These are phyloP conservation scores for Zaprionus africanus DNA, from an alignment of 1,140 invertebrate species.

Conservation along the genomic window DNA sequence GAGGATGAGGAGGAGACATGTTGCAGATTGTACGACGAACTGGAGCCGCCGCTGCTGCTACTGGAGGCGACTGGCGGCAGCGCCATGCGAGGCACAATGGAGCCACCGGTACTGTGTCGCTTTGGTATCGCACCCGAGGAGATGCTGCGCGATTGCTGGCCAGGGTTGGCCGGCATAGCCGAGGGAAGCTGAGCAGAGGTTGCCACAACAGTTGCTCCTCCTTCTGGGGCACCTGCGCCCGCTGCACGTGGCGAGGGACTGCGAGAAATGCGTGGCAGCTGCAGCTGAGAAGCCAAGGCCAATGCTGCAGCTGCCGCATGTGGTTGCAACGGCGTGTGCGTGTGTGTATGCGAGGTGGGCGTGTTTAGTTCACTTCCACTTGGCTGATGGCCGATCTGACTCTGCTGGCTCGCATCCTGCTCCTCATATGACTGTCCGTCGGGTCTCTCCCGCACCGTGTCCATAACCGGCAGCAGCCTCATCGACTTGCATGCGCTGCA, in stretches of 20 bases:
- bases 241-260: slow-evolving; percentile 61
- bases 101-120: slow-evolving; percentile 81
- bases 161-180: background rate
- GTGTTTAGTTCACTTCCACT: slow-evolving; percentile 16
- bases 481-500: slow-evolving; percentile 92
- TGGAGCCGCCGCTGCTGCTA: slow-evolving; percentile 22
- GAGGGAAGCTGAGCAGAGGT: background rate
- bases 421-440: slow-evolving; percentile 71
- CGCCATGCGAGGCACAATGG: slow-evolving; percentile 63
- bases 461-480: slow-evolving; percentile 64
- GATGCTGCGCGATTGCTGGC: slow-evolving; percentile 32
- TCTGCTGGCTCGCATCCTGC: slow-evolving; percentile 37
- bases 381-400: background rate
- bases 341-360: background rate
- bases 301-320: background rate
- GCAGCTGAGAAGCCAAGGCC: background rate
- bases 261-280: slow-evolving; percentile 55
- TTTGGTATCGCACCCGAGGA: slow-evolving; percentile 75
- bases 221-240: slow-evolving; percentile 7
- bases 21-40: slow-evolving; percentile 59
- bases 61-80: slow-evolving; percentile 11
- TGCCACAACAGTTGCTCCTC: background rate
- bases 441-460: slow-evolving; percentile 63
- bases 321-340: background rate
- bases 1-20: slow-evolving; percentile 17